A percentile compares a stretch with the other conserved stretches of the same genome.
phyloP scores from a whole-genome alignment of 2,888 invertebrate genomes.

The Nemotelus pantherinus region DNA sequence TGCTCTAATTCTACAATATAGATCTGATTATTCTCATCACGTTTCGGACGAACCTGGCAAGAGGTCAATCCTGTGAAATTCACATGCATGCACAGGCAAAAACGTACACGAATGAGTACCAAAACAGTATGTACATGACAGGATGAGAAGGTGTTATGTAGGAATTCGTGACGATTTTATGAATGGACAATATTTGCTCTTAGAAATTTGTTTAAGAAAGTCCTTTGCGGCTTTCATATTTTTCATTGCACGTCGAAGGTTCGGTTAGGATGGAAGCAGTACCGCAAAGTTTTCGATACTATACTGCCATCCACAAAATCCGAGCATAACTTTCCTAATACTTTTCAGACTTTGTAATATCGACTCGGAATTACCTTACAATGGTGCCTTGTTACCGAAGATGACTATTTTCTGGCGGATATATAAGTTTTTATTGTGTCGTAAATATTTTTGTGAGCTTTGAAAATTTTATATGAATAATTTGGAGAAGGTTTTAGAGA shows the following conservation, averaged over 20 bases:
- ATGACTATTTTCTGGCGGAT: neutral
- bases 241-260: neutral
- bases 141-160: constrained; percentile 30
- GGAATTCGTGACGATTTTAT: constrained; percentile 46
- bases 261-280: neutral
- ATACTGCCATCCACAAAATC: neutral
- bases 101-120: neutral
- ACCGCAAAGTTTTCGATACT: neutral
- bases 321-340: constrained; percentile 27
- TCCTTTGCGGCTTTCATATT: neutral
- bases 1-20: constrained; percentile 25
- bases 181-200: constrained; percentile 45
- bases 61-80: constrained; percentile 32
- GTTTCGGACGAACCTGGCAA: constrained; percentile 34
- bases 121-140: neutral
- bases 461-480: too few relatives aligned
- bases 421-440: neutral
- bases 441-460: neutral
- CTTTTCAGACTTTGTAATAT: constrained; percentile 31
- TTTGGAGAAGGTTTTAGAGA: too few relatives aligned
- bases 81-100: neutral
- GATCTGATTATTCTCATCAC: constrained; percentile 38
- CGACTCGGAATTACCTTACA: constrained; percentile 23
- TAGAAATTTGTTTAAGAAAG: constrained; percentile 46
- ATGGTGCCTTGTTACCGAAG: constrained; percentile 23